These are phyloP conservation scores for Rhyzopertha dominica DNA, from an alignment of 1,140 invertebrate genomes.

Conservation along the genomic window DNA sequence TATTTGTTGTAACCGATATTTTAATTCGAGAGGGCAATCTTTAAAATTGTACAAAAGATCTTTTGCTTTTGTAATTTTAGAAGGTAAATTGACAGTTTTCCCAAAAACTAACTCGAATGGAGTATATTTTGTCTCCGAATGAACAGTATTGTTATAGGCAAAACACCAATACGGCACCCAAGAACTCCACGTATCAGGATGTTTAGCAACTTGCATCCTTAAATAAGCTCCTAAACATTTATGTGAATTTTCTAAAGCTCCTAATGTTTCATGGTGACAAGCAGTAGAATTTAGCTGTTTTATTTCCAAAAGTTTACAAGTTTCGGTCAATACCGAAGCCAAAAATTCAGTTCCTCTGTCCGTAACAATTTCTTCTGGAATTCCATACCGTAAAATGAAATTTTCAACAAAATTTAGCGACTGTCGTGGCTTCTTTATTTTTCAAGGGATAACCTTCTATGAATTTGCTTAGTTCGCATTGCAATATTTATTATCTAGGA, in stretches of 20 bases:
- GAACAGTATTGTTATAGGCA: too few relatives aligned
- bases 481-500: conserved; percentile 3
- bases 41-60: too few relatives aligned
- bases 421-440: conserved; percentile 14
- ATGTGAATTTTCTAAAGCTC: conserved; percentile 17
- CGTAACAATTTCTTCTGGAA: conserved; percentile 17
- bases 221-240: conserved; percentile 15
- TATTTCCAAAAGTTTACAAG: conserved; percentile 15
- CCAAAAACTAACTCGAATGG: too few relatives aligned
- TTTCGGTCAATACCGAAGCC: conserved; percentile 5
- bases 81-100: too few relatives aligned
- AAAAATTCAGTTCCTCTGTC: conserved; percentile 19
- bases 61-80: too few relatives aligned
- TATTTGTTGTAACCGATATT: conserved; percentile 12
- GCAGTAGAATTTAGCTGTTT: conserved; percentile 17
- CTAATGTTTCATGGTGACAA: conserved; percentile 22
- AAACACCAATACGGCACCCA: too few relatives aligned
- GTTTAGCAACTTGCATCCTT: too few relatives aligned
- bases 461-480: conserved; percentile 7
- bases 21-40: conserved; percentile 13
- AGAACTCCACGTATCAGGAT: too few relatives aligned
- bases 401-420: conserved; percentile 19
- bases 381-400: conserved; percentile 20
- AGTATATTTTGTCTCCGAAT: too few relatives aligned
- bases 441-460: conserved; percentile 8